Percentiles rank a stretch among this genome's conserved stretches.
phyloP scores from a whole-genome alignment of 1,140 invertebrate genomes.

The Musca domestica region DNA sequence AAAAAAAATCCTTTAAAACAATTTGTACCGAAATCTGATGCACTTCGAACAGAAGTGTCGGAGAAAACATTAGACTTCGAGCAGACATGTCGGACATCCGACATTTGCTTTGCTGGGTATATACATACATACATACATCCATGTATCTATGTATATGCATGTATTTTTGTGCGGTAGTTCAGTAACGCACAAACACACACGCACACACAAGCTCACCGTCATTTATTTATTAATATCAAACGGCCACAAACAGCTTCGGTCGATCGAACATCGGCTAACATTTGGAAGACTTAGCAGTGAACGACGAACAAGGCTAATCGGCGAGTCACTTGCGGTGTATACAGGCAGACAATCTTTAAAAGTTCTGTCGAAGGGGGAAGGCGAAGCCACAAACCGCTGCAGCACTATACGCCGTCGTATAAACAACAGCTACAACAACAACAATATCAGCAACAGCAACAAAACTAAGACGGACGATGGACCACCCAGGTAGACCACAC shows the following conservation, averaged over 20 bases:
- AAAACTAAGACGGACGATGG: background rate
- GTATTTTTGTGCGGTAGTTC: background rate
- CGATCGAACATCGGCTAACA: background rate
- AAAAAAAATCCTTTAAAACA: background rate
- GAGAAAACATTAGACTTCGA: too few relatives aligned
- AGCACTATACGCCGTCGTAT: background rate
- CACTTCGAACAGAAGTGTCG: too few relatives aligned
- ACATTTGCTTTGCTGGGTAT: background rate
- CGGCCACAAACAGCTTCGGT: background rate
- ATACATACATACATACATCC: background rate
- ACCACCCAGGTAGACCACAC: constrained; percentile 18
- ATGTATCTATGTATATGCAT: background rate
- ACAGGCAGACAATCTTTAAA: background rate
- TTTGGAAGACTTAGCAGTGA: background rate
- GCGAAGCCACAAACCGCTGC: background rate
- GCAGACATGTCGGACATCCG: too few relatives aligned
- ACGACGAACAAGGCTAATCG: background rate
- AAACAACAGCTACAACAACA: background rate
- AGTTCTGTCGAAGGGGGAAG: background rate
- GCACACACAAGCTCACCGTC: background rate
- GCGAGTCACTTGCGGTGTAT: background rate
- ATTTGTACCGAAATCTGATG: background rate
- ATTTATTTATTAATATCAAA: background rate
- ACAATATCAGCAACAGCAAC: background rate
- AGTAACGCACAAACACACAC: background rate